phyloP scores from a whole-genome alignment of 2,888 invertebrate species.

The Tipula helvola region DNA sequence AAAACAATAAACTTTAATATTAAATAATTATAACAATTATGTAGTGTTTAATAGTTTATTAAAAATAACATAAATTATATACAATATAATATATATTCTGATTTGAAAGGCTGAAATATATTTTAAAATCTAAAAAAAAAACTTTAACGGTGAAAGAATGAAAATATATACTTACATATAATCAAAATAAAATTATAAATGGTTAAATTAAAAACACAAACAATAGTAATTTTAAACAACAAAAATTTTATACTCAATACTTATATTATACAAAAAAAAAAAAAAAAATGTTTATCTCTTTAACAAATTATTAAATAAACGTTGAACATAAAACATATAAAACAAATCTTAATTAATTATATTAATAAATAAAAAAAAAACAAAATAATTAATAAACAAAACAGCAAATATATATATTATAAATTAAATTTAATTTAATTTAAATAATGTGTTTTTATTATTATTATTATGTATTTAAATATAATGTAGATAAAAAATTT shows the following conservation, averaged over 20 bases:
- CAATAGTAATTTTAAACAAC: neutral
- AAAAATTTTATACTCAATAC: neutral
- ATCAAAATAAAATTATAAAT: neutral
- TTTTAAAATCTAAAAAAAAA: neutral
- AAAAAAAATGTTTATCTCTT: neutral
- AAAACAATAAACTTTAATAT: neutral
- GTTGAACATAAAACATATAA: neutral
- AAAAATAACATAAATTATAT: neutral
- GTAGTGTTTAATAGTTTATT: neutral
- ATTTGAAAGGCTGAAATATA: neutral
- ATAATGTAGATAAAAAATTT: neutral
- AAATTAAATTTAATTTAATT: neutral
- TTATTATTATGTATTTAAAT: neutral
- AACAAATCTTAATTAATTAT: neutral
- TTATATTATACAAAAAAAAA: too few species aligned
- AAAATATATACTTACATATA: neutral
- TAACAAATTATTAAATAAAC: neutral
- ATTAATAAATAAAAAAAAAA: neutral
- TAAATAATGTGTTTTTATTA: neutral
- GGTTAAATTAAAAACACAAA: neutral
- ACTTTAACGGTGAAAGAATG: neutral
- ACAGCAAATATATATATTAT: neutral
- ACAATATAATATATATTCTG: neutral
- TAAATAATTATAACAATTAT: neutral
- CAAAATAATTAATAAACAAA: neutral